Conservation (phyloP, 2,888 invertebrate genomes). For the Creontiades dilutus region DNA sequence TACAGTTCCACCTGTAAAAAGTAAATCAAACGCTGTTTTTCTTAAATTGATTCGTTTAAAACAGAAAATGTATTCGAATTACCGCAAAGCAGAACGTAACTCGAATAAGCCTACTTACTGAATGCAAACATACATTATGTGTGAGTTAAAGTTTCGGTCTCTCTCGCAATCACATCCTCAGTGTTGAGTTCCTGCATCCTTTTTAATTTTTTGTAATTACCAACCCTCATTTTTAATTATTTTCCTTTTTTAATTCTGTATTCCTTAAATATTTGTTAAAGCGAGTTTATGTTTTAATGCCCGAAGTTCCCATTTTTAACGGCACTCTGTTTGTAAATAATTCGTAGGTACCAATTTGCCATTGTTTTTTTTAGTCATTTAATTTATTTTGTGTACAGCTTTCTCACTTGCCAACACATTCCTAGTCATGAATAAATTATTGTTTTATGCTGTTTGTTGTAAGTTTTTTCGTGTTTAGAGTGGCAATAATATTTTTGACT, state of each 20-base stretch:
- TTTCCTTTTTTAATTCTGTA: not conserved
- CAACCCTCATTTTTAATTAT: not conserved
- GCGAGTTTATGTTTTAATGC: not conserved
- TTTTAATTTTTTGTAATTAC: not conserved
- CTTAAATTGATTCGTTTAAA: too few species aligned
- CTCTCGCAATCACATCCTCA: not conserved
- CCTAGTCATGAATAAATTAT: slow-evolving; percentile 62
- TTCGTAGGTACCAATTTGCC: not conserved
- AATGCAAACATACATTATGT: too few species aligned
- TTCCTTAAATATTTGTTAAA: not conserved
- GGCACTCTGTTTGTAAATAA: slow-evolving; percentile 18
- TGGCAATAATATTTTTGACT: slow-evolving; percentile 15
- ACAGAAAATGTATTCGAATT: too few species aligned
- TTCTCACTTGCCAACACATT: slow-evolving; percentile 67
- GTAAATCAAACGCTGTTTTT: too few species aligned
- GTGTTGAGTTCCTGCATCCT: not conserved
- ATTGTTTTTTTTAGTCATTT: slow-evolving; percentile 13
- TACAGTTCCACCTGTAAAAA: too few species aligned
- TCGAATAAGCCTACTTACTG: too few species aligned
- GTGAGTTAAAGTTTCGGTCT: not conserved
- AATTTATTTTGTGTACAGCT: slow-evolving; percentile 27
- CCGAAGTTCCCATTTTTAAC: not conserved
- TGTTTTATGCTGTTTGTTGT: not conserved
- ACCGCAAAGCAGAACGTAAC: too few species aligned
- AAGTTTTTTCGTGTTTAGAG: not conserved